Evolutionary conservation across 2,888 invertebrate genomes (phyloP).

Genomic region (Himalopsyche japonica): DNA sequence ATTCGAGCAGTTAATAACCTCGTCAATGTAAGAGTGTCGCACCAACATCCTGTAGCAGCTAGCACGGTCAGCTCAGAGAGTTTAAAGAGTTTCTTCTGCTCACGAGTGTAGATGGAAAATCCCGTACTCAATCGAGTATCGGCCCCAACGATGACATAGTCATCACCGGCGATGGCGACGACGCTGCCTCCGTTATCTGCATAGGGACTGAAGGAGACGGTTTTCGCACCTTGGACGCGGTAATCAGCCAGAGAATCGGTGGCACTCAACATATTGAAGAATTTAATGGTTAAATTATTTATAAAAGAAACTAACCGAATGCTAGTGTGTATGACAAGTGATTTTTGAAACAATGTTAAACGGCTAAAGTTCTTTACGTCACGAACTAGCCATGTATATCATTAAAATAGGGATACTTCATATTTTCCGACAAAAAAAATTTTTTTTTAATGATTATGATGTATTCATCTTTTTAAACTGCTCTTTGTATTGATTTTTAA

Average conservation of each 20-base stretch:
- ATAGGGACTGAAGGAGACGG: conserved; percentile 59
- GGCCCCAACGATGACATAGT: conserved; percentile 92
- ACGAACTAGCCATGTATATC: background rate
- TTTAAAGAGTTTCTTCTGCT: conserved; percentile 85
- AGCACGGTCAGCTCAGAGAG: conserved; percentile 83
- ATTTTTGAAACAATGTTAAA: conserved; percentile 2
- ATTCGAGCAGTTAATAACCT: conserved; percentile 81
- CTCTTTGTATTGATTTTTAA: too few species aligned
- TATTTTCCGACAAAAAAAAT: too few species aligned
- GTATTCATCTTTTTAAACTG: too few species aligned
- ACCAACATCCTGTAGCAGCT: conserved; percentile 97
- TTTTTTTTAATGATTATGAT: too few species aligned
- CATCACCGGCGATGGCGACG: conserved; percentile 93
- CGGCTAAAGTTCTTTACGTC: background rate
- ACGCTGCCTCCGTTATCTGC: conserved; percentile 77
- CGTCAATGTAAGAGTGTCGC: conserved; percentile 91
- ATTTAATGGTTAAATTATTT: background rate
- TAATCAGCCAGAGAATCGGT: conserved; percentile 44
- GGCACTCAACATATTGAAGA: conserved; percentile 9
- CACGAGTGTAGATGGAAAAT: conserved; percentile 85
- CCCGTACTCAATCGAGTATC: conserved; percentile 93
- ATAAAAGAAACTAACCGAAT: background rate
- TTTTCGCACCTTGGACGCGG: conserved; percentile 52
- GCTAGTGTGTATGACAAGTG: conserved; percentile 19
- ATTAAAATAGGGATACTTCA: too few species aligned